phyloP scores from a whole-genome alignment of 2,888 invertebrate genomes.

The Dendrolimus pini region DNA sequence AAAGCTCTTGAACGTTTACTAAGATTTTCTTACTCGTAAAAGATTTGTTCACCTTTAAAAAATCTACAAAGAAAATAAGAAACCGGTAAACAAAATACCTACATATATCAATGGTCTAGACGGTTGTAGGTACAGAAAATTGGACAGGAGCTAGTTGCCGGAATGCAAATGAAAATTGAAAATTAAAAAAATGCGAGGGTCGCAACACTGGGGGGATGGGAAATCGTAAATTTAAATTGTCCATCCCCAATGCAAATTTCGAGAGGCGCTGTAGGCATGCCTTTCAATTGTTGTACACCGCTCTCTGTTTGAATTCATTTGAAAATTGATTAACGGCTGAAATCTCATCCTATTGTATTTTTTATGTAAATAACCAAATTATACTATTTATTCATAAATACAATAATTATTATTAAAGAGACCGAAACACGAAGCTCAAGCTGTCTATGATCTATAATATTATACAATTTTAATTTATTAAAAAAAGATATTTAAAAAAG shows the following conservation, averaged over 20 bases:
- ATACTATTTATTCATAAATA: slow-evolving; percentile 11
- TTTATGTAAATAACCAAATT: background rate
- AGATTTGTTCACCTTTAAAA: too few species aligned
- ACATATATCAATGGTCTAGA: slow-evolving; percentile 8
- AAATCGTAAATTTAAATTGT: slow-evolving; percentile 75
- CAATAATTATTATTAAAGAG: too few species aligned
- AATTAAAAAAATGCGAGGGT: slow-evolving; percentile 73
- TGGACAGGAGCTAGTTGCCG: slow-evolving; percentile 43
- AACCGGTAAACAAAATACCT: background rate
- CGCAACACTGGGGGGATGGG: slow-evolving; percentile 53
- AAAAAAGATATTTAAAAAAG: too few species aligned
- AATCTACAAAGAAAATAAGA: too few species aligned
- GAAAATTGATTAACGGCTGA: slow-evolving; percentile 15
- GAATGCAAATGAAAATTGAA: slow-evolving; percentile 75
- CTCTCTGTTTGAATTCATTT: slow-evolving; percentile 16
- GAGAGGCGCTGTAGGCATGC: slow-evolving; percentile 33
- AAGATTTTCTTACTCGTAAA: too few species aligned
- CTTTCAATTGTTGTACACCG: slow-evolving; percentile 48
- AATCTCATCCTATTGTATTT: slow-evolving; percentile 1
- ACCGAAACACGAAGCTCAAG: too few species aligned
- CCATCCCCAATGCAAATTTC: slow-evolving; percentile 70
- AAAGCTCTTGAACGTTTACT: too few species aligned
- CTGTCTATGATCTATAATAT: too few species aligned
- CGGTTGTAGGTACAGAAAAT: slow-evolving; percentile 17
- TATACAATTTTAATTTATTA: too few species aligned